Evolutionary conservation across 2,888 invertebrate species (phyloP).

Genomic region (Nomada lathburiana): DNA sequence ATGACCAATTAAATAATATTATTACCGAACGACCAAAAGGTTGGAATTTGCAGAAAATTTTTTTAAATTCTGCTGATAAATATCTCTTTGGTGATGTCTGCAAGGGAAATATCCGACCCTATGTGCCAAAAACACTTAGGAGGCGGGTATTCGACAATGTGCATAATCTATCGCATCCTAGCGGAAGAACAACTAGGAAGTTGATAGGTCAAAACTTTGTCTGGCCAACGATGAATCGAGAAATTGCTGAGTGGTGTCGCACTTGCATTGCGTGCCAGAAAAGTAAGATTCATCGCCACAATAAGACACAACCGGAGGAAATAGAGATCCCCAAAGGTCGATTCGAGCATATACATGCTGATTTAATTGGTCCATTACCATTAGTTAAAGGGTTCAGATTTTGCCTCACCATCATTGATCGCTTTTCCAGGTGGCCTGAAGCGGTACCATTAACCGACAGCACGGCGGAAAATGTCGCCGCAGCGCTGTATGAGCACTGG

Average conservation of each 20-base stretch:
- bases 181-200: constrained; percentile 12
- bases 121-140: too few relatives aligned
- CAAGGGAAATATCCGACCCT: background rate
- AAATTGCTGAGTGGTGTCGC: too few relatives aligned
- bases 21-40: background rate
- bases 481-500: too few relatives aligned
- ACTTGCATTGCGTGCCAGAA: constrained; percentile 7
- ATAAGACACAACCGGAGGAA: background rate
- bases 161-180: constrained; percentile 25
- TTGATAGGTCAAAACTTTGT: constrained; percentile 19
- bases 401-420: too few relatives aligned
- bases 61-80: constrained; percentile 11
- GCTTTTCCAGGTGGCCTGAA: too few relatives aligned
- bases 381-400: too few relatives aligned
- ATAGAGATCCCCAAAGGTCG: constrained; percentile 6
- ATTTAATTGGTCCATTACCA: constrained; percentile 19
- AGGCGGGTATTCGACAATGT: background rate
- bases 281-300: constrained; percentile 28
- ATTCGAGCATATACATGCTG: constrained; percentile 25
- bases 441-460: too few relatives aligned
- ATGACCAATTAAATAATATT: constrained; percentile 38
- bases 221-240: too few relatives aligned
- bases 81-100: constrained; percentile 16
- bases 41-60: constrained; percentile 35
- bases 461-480: too few relatives aligned